Evolutionary conservation across 1,140 invertebrate genomes (phyloP), one percentile per base, ranked within the genome.

Genomic region (Aphelenchoides fujianensis): DNA sequence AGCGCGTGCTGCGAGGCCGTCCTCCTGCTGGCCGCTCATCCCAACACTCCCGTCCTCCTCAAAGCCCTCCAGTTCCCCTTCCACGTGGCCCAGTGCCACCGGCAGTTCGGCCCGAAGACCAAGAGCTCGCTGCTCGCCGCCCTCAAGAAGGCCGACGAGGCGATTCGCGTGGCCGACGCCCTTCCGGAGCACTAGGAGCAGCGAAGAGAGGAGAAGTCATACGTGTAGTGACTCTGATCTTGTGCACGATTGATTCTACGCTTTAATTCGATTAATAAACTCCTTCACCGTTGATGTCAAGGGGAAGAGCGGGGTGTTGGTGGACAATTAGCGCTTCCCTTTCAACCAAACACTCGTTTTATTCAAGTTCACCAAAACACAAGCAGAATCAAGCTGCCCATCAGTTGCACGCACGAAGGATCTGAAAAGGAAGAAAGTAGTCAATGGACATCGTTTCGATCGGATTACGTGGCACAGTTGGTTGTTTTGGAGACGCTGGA

Each of bases 41-140:
- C 55, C 7, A 16, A 5, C 7, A 32, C 55, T 5, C 55, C 55
- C 5, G 23, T 27, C 5, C 28, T 59, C 34, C 55, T 59, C 5
- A 59, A 59, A 59, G 34, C 5, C 5, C 55, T 59, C 55, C 55
- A 59, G 34, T 59, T 59, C 23, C 55, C 55, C 28, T 59, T 59
- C 34, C 19, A 59, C 19, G 55, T 59, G 28, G 5, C 55, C 5
- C 55, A 59, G 23, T 59, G 12, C 7, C 55, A 19, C 5, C 5
- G 19, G 5, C 55, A 59, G 34, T 5, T 7, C 5, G 55, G 55
- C 34, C 55, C 55, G 55, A 59, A 59, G 5, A 59, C 5, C 19
- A 59, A 59, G 34, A 32, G 5, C 12, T 16, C 41, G 19, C 55
- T 59, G 5, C 34, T 59, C 27, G 23, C 7, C 34, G 5, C 55